These are phyloP conservation scores for Otolemur garnettii DNA, from an alignment of 2,113 vertebrate genomes.

Conservation along the genomic window DNA sequence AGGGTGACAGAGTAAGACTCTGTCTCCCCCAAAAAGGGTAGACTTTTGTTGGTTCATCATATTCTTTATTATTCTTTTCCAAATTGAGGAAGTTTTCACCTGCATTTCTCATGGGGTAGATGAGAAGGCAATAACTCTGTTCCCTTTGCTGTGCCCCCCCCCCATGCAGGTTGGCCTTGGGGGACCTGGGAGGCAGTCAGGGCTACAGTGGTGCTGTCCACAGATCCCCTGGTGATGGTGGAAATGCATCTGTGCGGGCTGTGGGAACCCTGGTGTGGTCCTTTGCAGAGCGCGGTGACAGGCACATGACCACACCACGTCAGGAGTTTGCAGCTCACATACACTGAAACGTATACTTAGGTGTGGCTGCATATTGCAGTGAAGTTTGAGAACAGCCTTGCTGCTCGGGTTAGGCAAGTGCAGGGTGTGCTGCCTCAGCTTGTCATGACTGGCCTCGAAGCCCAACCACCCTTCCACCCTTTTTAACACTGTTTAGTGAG, in stretches of 20 bases:
- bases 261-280: neutral
- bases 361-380: neutral
- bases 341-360: no score
- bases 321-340: neutral
- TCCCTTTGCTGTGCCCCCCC: neutral
- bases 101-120: neutral
- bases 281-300: neutral
- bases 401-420: no score
- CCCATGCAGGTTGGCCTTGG: neutral
- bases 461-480: neutral
- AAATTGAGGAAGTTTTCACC: neutral
- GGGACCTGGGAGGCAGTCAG: neutral
- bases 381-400: neutral
- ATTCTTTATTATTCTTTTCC: neutral
- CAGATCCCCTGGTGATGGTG: no score
- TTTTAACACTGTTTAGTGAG: neutral
- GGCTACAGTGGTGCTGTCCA: no score
- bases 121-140: neutral
- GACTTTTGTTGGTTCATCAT: neutral
- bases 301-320: accelerated
- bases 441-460: neutral
- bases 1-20: no score
- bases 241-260: neutral
- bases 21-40: no score
- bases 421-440: neutral